A percentile compares a stretch with the other conserved stretches of the same genome.
phyloP scores from a whole-genome alignment of 1,140 invertebrate species.

The Cotesia glomerata region DNA sequence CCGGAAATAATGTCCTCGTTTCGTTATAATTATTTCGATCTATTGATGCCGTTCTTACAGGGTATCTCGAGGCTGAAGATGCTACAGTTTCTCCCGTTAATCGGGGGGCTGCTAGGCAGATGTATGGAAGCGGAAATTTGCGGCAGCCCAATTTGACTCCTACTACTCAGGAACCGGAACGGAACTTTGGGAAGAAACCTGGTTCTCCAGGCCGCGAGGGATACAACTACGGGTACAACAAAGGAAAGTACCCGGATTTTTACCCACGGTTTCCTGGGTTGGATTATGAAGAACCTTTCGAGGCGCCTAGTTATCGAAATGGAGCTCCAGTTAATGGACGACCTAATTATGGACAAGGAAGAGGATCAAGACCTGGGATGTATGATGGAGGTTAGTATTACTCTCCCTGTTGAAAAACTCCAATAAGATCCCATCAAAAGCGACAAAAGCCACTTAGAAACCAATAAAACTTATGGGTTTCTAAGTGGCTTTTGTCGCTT shows the following conservation, averaged over 20 bases:
- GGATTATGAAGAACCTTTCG: slow-evolving; percentile 38
- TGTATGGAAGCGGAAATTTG: slow-evolving; percentile 66
- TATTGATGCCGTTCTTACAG: slow-evolving; percentile 4
- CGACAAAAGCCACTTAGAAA: too few species aligned
- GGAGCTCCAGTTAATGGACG: slow-evolving; percentile 43
- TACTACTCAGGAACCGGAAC: slow-evolving; percentile 26
- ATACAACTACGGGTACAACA: slow-evolving; percentile 25
- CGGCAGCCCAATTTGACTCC: slow-evolving; percentile 47
- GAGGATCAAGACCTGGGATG: slow-evolving; percentile 31
- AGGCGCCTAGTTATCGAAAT: slow-evolving; percentile 45
- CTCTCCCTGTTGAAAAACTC: too few species aligned
- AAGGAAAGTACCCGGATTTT: slow-evolving; percentile 35
- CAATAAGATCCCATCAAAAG: too few species aligned
- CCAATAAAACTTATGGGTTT: too few species aligned
- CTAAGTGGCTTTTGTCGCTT: too few species aligned
- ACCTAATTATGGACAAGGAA: slow-evolving; percentile 34
- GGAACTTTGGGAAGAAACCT: too few species aligned
- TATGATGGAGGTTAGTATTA: slow-evolving; percentile 38
- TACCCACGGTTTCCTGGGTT: slow-evolving; percentile 38
- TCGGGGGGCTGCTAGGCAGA: slow-evolving; percentile 65
- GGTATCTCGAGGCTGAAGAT: slow-evolving; percentile 1
- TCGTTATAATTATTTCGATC: not conserved
- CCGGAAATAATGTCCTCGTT: too few species aligned
- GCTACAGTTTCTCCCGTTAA: slow-evolving; percentile 52
- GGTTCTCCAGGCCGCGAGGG: not conserved